Conservation (phyloP, 2,113 vertebrate species). For the Podarcis raffonei region DNA sequence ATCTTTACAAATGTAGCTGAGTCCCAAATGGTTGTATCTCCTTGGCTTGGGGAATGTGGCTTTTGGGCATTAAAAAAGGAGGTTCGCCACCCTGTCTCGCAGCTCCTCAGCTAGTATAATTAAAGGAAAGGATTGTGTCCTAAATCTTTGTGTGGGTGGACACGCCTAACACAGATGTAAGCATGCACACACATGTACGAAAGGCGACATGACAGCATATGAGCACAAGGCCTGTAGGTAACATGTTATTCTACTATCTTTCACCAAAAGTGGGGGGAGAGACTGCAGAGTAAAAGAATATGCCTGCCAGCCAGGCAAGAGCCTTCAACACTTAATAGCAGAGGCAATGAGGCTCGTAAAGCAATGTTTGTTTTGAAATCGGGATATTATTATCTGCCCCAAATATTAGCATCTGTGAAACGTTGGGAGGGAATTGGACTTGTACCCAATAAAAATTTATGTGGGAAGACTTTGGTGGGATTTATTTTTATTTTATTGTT, state of each 20-base stretch:
- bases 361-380: neutral
- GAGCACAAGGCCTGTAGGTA: neutral
- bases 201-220: neutral
- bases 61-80: no score
- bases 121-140: neutral
- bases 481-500: neutral
- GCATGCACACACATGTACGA: neutral
- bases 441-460: neutral
- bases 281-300: neutral
- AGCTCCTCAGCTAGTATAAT: neutral
- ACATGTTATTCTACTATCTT: neutral
- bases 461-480: neutral
- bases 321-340: neutral
- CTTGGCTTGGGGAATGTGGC: no score
- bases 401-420: neutral
- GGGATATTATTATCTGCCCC: neutral
- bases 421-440: neutral
- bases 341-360: neutral
- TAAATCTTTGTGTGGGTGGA: neutral
- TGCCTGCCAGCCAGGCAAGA: neutral
- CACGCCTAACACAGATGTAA: neutral
- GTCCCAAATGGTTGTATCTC: no score
- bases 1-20: no score
- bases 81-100: neutral
- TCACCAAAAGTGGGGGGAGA: no score